phyloP scores from a whole-genome alignment of 2,113 vertebrate genomes.

The Thermophis baileyi region DNA sequence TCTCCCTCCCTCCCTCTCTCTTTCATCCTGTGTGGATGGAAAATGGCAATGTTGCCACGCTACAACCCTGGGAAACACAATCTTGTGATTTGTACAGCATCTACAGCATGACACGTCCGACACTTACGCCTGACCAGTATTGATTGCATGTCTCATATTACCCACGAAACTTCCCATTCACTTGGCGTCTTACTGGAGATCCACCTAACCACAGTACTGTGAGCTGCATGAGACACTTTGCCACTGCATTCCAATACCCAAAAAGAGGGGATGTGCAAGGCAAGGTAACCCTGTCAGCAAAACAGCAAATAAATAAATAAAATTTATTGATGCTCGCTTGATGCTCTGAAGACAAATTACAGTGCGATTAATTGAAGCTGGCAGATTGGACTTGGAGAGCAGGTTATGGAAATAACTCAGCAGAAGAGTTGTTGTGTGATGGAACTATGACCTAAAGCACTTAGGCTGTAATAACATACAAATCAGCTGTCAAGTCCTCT shows the following conservation, averaged over 20 bases:
- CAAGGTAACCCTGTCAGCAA: slow-evolving; percentile 22
- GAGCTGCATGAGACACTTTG: not conserved
- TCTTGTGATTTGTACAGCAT: not conserved
- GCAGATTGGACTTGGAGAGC: slow-evolving; percentile 38
- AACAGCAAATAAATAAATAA: not conserved
- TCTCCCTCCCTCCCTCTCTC: no score
- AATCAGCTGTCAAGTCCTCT: slow-evolving; percentile 35
- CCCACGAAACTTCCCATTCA: not conserved
- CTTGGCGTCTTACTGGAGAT: not conserved
- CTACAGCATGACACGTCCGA: not conserved
- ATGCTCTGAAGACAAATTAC: slow-evolving; percentile 47
- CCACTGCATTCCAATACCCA: not conserved
- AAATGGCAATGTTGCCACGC: not conserved
- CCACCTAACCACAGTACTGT: not conserved
- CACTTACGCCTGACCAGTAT: no score
- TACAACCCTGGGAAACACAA: not conserved
- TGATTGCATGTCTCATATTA: not conserved
- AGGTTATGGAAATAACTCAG: slow-evolving; percentile 35
- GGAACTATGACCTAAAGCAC: slow-evolving; percentile 33
- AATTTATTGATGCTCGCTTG: slow-evolving; percentile 23
- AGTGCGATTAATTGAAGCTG: slow-evolving; percentile 39
- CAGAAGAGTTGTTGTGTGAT: slow-evolving; percentile 19
- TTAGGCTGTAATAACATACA: slow-evolving; percentile 41
- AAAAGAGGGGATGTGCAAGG: slow-evolving; percentile 9
- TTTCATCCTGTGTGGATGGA: not conserved